Percentiles rank a stretch among this genome's conserved stretches.
These are phyloP conservation scores for Nomada flava DNA, from an alignment of 2,888 invertebrate genomes.

Conservation along the genomic window DNA sequence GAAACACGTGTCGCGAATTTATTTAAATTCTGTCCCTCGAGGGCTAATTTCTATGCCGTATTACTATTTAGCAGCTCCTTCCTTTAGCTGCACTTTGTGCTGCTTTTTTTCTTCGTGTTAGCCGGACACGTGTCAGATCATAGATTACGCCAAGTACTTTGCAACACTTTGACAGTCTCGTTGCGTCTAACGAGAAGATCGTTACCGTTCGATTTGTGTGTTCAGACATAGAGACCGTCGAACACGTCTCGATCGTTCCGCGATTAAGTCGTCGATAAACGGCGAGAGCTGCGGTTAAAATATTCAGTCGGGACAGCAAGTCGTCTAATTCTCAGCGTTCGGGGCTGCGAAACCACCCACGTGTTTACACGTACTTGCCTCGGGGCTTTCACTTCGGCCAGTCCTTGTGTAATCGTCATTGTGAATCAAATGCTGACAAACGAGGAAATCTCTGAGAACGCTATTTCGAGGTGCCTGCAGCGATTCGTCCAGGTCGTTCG, in stretches of 20 bases:
- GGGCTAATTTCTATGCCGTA: background rate
- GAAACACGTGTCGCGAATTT: background rate
- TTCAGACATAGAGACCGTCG: background rate
- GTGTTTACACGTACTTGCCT: conserved; percentile 31
- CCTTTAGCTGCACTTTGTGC: background rate
- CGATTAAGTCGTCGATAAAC: conserved; percentile 25
- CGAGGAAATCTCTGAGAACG: conserved; percentile 49
- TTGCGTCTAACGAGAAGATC: background rate
- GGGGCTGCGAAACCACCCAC: conserved; percentile 54
- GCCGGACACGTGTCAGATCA: conserved; percentile 1
- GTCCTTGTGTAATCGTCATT: conserved; percentile 49
- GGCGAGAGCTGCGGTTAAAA: background rate
- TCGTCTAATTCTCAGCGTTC: conserved; percentile 20
- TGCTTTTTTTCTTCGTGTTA: background rate
- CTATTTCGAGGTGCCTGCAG: conserved; percentile 1
- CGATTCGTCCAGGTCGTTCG: conserved; percentile 41
- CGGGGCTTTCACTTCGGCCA: conserved; percentile 34
- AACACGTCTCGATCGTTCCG: conserved; percentile 33
- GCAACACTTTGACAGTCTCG: background rate
- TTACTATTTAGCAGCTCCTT: background rate
- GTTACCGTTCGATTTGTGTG: conserved; percentile 13
- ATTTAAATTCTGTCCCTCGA: background rate
- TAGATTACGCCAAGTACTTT: conserved; percentile 21
- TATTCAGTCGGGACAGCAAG: background rate
- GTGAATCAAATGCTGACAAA: conserved; percentile 55